Conservation (phyloP, 2,113 vertebrate species). For the Rallus limicola region DNA sequence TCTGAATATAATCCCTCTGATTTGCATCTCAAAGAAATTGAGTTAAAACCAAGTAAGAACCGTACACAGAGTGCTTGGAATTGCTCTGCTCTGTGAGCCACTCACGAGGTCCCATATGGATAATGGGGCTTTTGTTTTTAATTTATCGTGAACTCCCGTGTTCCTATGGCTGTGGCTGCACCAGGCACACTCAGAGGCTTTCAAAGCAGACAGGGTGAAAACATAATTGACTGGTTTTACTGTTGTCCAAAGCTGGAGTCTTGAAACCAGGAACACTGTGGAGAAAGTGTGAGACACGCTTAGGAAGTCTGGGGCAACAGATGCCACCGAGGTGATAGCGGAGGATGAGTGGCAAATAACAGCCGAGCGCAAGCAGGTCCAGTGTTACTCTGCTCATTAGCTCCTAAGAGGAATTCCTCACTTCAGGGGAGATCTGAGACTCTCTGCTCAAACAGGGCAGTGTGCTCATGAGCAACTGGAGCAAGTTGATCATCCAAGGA, state of each 20-base stretch:
- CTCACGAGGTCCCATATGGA: conserved; percentile 53
- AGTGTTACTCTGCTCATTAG: accelerated
- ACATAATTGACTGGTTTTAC: not conserved
- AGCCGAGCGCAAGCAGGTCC: not conserved
- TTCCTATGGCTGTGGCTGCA: not conserved
- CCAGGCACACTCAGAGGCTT: not conserved
- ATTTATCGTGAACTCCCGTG: not conserved
- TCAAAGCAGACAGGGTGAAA: not conserved
- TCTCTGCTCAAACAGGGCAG: not conserved
- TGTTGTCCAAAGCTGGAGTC: not conserved
- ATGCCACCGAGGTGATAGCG: accelerated
- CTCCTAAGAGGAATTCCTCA: not conserved
- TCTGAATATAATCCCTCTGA: conserved; percentile 51
- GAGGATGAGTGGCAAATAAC: not conserved
- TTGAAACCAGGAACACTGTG: not conserved
- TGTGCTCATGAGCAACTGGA: accelerated
- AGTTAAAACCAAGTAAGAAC: conserved; percentile 47
- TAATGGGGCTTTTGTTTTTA: conserved; percentile 48
- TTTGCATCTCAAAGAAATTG: conserved; percentile 65
- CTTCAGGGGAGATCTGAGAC: not conserved
- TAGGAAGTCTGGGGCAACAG: not conserved
- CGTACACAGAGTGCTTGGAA: not conserved
- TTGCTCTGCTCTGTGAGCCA: not conserved
- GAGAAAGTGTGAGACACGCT: not conserved
- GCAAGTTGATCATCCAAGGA: accelerated